A percentile compares a stretch with the other conserved stretches of the same genome.
These are phyloP conservation scores for Myathropa florea DNA, from an alignment of 2,888 invertebrate genomes.

Conservation along the genomic window DNA sequence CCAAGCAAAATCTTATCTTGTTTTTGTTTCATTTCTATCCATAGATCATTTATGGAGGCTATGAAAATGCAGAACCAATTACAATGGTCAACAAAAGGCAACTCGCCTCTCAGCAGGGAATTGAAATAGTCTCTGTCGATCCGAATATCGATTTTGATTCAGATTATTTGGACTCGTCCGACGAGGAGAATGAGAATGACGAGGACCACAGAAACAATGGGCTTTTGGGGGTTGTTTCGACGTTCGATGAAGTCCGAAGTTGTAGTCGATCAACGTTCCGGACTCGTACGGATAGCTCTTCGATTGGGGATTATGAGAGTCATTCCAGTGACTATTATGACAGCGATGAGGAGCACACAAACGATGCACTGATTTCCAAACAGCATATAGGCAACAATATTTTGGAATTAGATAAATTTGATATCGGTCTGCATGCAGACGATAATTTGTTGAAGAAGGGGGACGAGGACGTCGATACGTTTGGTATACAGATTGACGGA, in stretches of 20 bases:
- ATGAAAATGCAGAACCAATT: conserved; percentile 29
- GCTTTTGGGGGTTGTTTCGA: conserved; percentile 45
- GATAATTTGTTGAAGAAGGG: conserved; percentile 72
- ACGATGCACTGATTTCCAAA: not conserved
- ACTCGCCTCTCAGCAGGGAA: conserved; percentile 62
- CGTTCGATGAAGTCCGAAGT: conserved; percentile 74
- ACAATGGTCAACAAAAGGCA: conserved; percentile 31
- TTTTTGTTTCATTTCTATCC: conserved; percentile 45
- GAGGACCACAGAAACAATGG: conserved; percentile 65
- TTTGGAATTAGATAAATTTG: not conserved
- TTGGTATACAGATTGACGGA: conserved; percentile 76
- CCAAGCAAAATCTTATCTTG: conserved; percentile 38
- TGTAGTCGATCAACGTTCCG: conserved; percentile 77
- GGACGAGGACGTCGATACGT: conserved; percentile 74
- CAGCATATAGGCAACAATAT: not conserved
- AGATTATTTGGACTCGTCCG: conserved; percentile 66
- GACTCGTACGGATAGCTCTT: conserved; percentile 78
- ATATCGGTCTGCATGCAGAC: conserved; percentile 58
- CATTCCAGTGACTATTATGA: conserved; percentile 80
- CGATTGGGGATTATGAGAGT: conserved; percentile 80
- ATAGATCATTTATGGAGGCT: conserved; percentile 77
- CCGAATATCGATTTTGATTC: conserved; percentile 74
- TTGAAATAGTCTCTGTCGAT: conserved; percentile 76
- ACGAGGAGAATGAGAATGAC: conserved; percentile 69
- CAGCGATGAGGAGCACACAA: conserved; percentile 61